phyloP scores from a whole-genome alignment of 2,113 vertebrate species.

The Corythoichthys intestinalis region DNA sequence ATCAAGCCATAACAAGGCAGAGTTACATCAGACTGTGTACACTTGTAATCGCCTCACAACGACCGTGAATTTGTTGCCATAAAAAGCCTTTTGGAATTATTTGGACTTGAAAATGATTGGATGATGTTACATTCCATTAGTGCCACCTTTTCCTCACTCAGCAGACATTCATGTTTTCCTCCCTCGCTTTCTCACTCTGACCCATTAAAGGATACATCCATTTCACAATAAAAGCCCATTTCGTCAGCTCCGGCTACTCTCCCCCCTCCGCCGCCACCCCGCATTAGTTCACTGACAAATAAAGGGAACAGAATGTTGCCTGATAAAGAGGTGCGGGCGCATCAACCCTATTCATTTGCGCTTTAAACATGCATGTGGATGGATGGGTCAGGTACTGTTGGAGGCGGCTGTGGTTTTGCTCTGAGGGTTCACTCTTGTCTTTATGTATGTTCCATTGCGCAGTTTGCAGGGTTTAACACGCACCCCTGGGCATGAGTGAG shows the following conservation, averaged over 20 bases:
- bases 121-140: conserved; percentile 60
- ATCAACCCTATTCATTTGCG: conserved; percentile 41
- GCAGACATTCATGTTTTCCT: conserved; percentile 11
- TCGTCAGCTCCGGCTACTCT: background rate
- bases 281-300: conserved; percentile 55
- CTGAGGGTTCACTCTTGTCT: conserved; percentile 34
- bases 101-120: conserved; percentile 58
- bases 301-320: conserved; percentile 47
- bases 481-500: conserved; percentile 49
- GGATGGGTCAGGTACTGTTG: conserved; percentile 39
- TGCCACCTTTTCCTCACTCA: conserved; percentile 26
- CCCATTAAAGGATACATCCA: conserved; percentile 52
- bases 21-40: conserved; percentile 39
- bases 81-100: conserved; percentile 53
- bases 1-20: conserved; percentile 16
- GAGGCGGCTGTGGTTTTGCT: conserved; percentile 18
- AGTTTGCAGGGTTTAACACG: conserved; percentile 49
- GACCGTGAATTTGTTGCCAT: conserved; percentile 28
- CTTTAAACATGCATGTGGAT: conserved; percentile 46
- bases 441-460: conserved; percentile 51
- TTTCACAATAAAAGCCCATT: conserved; percentile 59
- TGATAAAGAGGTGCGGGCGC: conserved; percentile 38
- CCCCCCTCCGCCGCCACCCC: conserved; percentile 6
- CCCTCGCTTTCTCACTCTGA: conserved; percentile 20
- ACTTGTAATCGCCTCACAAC: conserved; percentile 44